phyloP scores from a whole-genome alignment of 1,140 invertebrate species.

The Caenorhabditis latens region DNA sequence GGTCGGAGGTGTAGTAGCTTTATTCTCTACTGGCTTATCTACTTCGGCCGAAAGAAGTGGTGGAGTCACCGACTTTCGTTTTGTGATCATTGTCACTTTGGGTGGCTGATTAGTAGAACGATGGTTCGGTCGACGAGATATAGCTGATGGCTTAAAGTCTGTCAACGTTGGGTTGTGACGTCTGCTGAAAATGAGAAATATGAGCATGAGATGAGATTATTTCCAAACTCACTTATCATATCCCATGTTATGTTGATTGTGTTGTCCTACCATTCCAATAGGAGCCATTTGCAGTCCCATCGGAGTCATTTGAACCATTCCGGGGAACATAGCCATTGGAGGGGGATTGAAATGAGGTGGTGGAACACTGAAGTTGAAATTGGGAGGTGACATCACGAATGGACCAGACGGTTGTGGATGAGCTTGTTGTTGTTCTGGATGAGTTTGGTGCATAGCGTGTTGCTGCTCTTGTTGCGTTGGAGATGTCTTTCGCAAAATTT shows the following conservation, averaged over 20 bases:
- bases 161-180: neutral
- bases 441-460: neutral
- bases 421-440: neutral
- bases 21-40: neutral
- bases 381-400: neutral
- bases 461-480: neutral
- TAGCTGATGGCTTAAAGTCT: conserved; percentile 20
- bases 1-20: neutral
- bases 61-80: neutral
- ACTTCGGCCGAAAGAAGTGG: neutral
- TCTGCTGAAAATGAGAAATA: neutral
- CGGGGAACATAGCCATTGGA: conserved; percentile 12
- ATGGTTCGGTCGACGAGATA: neutral
- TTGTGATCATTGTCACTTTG: conserved; percentile 27
- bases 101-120: neutral
- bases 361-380: neutral
- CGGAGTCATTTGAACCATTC: conserved; percentile 20
- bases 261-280: neutral
- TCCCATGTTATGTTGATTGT: neutral
- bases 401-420: neutral
- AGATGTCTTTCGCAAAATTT: conserved; percentile 35
- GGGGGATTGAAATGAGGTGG: neutral
- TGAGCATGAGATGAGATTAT: neutral
- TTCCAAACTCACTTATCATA: neutral
- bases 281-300: conserved; percentile 4